Evolutionary conservation across 2,888 invertebrate genomes (phyloP), one percentile per base, ranked within the genome.

Genomic region (Agrochola circellaris): DNA sequence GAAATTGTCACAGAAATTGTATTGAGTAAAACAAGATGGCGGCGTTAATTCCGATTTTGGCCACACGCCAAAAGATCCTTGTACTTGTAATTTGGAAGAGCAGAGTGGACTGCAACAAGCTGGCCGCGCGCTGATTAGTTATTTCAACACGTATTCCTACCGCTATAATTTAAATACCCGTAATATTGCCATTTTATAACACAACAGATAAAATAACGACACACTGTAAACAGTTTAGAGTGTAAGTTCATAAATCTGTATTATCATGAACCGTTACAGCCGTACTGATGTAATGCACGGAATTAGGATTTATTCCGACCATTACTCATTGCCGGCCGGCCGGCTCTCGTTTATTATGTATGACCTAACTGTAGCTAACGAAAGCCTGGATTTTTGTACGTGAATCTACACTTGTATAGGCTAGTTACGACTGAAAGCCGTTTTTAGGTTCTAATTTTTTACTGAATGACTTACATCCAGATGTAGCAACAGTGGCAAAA

Each of bases 231-330:
- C 69, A 78, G 69, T 79, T 79, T 80, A 66, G 77, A 81, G 79
- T 82, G 76, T 89, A 80, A 86, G 88, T 89, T 84, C 90, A 90
- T 93, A 93, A 91, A 93, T 93, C 90, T 88, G 86, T 90, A 90
- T 93, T 92, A 93, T 89, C 91, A 88, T 88, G 88, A 86, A 87
- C 88, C 85, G 87, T 86, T 86, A 86, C 83, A 86, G 87, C 73
- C 85, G 48, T 48, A 76, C 76, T 80, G 91, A 91, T 92, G 91
- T 93, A 93, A 92, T 92, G 92, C 91, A 92, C 89, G 90, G 91
- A 92, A 93, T 93, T 92, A 93, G 91, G 91, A 93, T 94, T 93
- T 93, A 93, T 92, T 90, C 77, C 81, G 75, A 84, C 90, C 90
- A 91, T 93, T 90, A 90, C 89, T 92, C 92, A 92, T 91, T 89